Base-by-base conservation (phyloP, 1,140 invertebrate species). In the Drosophila busckii region DNA sequence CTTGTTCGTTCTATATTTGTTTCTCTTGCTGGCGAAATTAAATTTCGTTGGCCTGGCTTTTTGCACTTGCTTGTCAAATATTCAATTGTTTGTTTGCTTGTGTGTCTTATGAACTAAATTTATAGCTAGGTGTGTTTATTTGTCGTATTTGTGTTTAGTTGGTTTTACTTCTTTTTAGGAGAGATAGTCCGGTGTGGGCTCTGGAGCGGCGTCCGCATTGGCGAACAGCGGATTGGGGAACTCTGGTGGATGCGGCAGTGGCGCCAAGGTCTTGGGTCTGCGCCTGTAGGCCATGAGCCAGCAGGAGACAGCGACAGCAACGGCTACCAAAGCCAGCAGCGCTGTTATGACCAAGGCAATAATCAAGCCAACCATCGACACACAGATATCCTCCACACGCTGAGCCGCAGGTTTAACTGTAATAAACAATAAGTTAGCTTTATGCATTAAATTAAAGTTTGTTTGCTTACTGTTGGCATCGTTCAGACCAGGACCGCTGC, bases 211-310 rank as follows among this genome's bases (percentile, higher is more conserved):
- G 75, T 94, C 92, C 70, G 91, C 93, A 71, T 95, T 95, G 75
- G 95, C 95, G 88, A 97, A 97, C 64, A 98, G 89, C 40, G 96
- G 96, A 87, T 98, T 97, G 40, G 96, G 96, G 89, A 98, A 97
- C 88, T 97, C 95, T 60, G 95, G 94, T 40, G 96, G 96, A 90
- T 98, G 96, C 61, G 96, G 96, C 80, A 98, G 90, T 53, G 96
- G 96, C 35, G 95, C 96, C 48, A 94, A 91, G 35, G 93, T 91
- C 75, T 95, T 95, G 35, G 95, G 94, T 71, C 94, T 91, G 59
- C 95, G 91, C 70, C 96, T 89, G 89, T 97, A 97, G 52, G 96
- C 96, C 91, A 97, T 95, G 32, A 97, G 89, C 96, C 96, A 98
- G 88, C 96, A 97, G 25, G 95, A 97, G 13, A 97, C 96, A 31